Evolutionary conservation across 2,888 invertebrate species (phyloP).

Genomic region (Philhelius pedissequus): DNA sequence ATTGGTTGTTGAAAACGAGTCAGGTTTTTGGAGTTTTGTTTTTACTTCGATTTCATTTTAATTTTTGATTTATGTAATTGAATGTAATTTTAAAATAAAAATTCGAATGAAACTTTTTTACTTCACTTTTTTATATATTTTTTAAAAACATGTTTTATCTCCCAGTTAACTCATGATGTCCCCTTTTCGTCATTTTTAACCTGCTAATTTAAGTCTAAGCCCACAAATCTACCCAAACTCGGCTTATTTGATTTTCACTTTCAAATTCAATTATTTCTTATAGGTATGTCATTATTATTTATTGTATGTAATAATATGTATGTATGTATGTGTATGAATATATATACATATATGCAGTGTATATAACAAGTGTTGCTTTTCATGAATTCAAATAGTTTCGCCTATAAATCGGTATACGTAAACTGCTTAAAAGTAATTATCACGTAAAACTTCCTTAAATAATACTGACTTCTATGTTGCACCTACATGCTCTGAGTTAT

Average conservation of each 20-base stretch:
- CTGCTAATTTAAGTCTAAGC: too few species aligned
- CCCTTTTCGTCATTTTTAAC: too few species aligned
- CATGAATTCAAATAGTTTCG: conserved; percentile 36
- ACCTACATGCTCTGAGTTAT: neutral
- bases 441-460: conserved; percentile 43
- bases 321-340: neutral
- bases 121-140: too few species aligned
- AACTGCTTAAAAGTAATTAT: conserved; percentile 55
- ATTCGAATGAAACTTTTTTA: too few species aligned
- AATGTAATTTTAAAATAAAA: too few species aligned
- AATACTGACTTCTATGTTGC: neutral
- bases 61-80: too few species aligned
- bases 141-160: too few species aligned
- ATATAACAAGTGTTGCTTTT: neutral
- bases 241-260: neutral
- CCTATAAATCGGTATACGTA: neutral
- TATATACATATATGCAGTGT: too few species aligned
- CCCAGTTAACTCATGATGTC: too few species aligned
- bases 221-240: neutral
- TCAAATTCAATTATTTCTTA: neutral
- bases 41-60: too few species aligned
- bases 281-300: neutral
- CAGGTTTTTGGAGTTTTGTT: too few species aligned
- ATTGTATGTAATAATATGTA: neutral
- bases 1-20: too few species aligned